These are phyloP conservation scores for Henricia sp. DNA, from an alignment of 53 echinoderm and acorn worm species.

Conservation along the genomic window DNA sequence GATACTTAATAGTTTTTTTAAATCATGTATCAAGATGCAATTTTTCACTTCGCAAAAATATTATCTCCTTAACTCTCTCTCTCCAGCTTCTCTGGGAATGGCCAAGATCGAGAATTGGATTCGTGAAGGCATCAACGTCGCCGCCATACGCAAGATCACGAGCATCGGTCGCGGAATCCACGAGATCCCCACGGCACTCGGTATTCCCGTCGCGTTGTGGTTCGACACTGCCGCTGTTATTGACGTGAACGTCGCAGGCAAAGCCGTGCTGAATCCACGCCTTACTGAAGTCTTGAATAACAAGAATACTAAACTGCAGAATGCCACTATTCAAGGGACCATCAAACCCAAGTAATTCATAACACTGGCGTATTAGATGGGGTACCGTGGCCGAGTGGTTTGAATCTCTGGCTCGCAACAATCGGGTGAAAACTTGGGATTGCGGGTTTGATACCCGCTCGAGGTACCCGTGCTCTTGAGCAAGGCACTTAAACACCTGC, in stretches of 20 bases:
- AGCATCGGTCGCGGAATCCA: slow-evolving; percentile 72
- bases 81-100: slow-evolving; percentile 21
- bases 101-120: slow-evolving; percentile 41
- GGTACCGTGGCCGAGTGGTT: too few species aligned
- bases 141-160: slow-evolving; percentile 73
- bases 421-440: too few species aligned
- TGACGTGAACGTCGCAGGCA: slow-evolving; percentile 58
- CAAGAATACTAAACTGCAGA: slow-evolving; percentile 9
- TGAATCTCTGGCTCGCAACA: too few species aligned
- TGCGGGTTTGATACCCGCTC: too few species aligned
- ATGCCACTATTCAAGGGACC: slow-evolving; percentile 49
- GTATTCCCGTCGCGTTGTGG: slow-evolving; percentile 74
- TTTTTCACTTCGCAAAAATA: too few species aligned
- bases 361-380: not conserved
- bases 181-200: slow-evolving; percentile 71
- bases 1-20: too few species aligned
- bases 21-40: too few species aligned
- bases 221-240: slow-evolving; percentile 71
- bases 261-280: slow-evolving; percentile 30
- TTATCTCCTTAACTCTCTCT: not conserved
- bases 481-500: too few species aligned
- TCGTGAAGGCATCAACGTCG: not conserved
- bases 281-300: slow-evolving; percentile 52
- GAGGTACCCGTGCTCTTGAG: too few species aligned
- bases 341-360: slow-evolving; percentile 72